Base-by-base conservation (phyloP, 2,113 vertebrate species). In the Smithornis capensis region DNA sequence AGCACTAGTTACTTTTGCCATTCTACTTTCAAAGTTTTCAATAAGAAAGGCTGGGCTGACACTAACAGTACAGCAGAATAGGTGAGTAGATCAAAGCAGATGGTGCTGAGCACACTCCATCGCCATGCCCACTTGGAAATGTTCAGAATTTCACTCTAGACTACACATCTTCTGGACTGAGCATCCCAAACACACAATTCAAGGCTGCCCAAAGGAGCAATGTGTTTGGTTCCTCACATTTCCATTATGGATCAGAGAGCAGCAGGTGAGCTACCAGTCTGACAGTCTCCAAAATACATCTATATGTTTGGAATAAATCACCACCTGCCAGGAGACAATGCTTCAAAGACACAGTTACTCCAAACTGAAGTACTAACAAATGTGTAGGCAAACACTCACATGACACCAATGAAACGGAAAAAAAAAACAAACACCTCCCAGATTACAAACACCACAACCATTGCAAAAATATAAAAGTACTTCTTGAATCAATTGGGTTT, bases 141-240 rank as follows among this genome's bases (percentile, higher is more conserved):
- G 47, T 68, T 80, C 24, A 44, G 23, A 19, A 11, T 50, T 63
- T 55, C 35, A 31, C 21, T 74, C 84, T 2, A 55, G 55, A 49
- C 10, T 53, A 27, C 1, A 0, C 8, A 4, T 55, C 27, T 52
- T 76, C 19, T 18, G 12, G 31, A 67, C 19, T 0, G 0, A 50
- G 15, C 28, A 49, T 22, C 45, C n/a, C 64, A 77, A 94, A 65
- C 19, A 24, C 5, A 5, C 3, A 1, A 18, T 10, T 90, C 38
- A 52, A 68, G 24, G 8, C 19, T 40, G 3, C 8, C 53, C 56
- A 27, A 68, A 73, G 35, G 10, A 67, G 10, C 1, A 3, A 6
- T 22, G 7, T 4, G 12, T 73, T 59, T 79, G 19, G 44, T 56
- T 35, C 21, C 16, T 50, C 44, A 24, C 4, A 44, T 25, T 45